Base-by-base conservation (phyloP, 2,797 vertebrate genomes). In the Epinephelus coioides region DNA sequence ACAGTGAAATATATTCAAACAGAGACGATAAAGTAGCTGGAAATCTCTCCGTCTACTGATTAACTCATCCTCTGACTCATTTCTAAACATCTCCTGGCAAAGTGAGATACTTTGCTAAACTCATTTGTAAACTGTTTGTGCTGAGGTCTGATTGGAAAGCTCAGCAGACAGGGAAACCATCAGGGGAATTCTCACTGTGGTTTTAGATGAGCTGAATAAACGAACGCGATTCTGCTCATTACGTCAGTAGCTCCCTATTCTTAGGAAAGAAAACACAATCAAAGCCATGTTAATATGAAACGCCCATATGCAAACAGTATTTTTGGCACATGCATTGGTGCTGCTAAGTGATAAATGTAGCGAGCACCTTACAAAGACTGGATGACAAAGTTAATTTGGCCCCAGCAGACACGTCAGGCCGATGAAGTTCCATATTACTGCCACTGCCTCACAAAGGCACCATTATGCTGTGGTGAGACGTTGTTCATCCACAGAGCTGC, bases 371-470 rank as follows among this genome's bases (percentile, higher is more conserved):
- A 56, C 78, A 82, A 83, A 90, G 91, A 92, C 91, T 82, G 83
- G 70, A 91, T 82, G 92, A 91, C 93, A 91, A 88, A 91, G 83
- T 90, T 86, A 79, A 91, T 94, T 90, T 88, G 84, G 86, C 70
- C 78, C 70, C 57, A 2, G 68, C 76, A 59, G 85, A 86, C 82
- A 79, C 71, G 75, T 84, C 76, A 81, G 86, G 88, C 62, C 73
- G 73, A 86, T 79, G 78, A 82, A 83, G 85, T 81, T 89, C 85
- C 69, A 57, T 73, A 76, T 79, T 88, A 62, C 75, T 56, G 77
- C 86, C 49, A 1, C 78, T 9, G 68, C 40, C 73, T 69, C 83
- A 91, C 90, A 93, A 94, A 91, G 85, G 84, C 78, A 19, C 84
- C 83, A 83, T 92, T 92, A 88, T 92, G 12, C 66, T 49, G 65